Conservation (phyloP, 1,140 invertebrate species). For the Heliconius hermathena region DNA sequence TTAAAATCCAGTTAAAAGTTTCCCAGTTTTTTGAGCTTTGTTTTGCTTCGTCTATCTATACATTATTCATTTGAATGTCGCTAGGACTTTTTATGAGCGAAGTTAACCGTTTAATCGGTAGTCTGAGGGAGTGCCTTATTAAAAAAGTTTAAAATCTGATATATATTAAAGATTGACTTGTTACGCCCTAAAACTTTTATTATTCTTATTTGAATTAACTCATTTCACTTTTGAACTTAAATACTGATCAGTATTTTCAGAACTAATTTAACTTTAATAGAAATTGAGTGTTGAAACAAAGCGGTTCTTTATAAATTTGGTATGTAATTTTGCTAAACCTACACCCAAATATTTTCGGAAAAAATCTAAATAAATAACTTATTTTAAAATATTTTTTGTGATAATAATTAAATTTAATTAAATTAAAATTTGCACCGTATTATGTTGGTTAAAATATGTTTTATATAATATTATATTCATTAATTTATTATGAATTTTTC, state of each 20-base stretch:
- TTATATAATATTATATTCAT: too few relatives aligned
- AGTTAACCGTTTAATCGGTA: conserved; percentile 31
- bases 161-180: background rate
- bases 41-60: background rate
- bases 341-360: too few relatives aligned
- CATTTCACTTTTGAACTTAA: conserved; percentile 4
- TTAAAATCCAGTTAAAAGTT: background rate
- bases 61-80: conserved; percentile 26
- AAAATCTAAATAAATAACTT: too few relatives aligned
- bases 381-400: too few relatives aligned
- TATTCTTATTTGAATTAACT: background rate
- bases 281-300: background rate
- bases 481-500: too few relatives aligned
- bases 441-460: too few relatives aligned
- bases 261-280: too few relatives aligned
- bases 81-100: conserved; percentile 29
- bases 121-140: conserved; percentile 17
- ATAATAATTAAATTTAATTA: too few relatives aligned
- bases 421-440: too few relatives aligned
- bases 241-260: background rate
- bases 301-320: too few relatives aligned
- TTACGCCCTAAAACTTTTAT: background rate
- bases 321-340: background rate
- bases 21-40: background rate
- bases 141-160: conserved; percentile 28